These are phyloP conservation scores for Hippocampus abdominalis DNA, from an alignment of 2,113 vertebrate genomes.

Conservation along the genomic window DNA sequence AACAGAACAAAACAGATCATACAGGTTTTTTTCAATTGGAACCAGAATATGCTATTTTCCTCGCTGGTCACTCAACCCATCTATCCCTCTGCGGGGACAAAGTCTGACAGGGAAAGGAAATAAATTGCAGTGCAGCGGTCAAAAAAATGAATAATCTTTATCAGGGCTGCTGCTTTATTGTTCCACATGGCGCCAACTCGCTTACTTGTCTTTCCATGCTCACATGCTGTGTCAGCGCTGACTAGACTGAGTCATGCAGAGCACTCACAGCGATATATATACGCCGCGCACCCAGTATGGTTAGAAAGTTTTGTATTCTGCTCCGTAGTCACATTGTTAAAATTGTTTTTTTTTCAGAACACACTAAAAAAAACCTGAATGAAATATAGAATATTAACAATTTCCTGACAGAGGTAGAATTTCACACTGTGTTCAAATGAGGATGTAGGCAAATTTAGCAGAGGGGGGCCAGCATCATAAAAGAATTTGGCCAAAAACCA, in stretches of 20 bases:
- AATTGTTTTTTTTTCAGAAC: neutral
- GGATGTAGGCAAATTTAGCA: neutral
- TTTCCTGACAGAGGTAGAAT: neutral
- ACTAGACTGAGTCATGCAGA: constrained; percentile 29
- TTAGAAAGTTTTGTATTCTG: neutral
- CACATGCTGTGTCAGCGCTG: constrained; percentile 47
- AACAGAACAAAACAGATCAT: constrained; percentile 24
- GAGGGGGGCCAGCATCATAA: no score
- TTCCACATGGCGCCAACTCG: constrained; percentile 57
- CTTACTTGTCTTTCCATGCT: constrained; percentile 56
- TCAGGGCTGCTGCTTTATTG: constrained; percentile 50
- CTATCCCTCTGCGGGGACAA: constrained; percentile 62
- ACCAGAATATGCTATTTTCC: constrained; percentile 60
- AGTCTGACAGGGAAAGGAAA: constrained; percentile 71
- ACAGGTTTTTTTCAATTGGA: constrained; percentile 25
- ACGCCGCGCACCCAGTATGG: neutral
- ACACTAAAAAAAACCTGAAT: neutral
- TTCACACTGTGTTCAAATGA: neutral
- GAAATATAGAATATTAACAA: neutral
- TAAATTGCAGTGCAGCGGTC: constrained; percentile 51
- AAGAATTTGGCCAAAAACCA: no score
- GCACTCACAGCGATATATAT: neutral
- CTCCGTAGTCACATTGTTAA: neutral
- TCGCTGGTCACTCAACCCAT: constrained; percentile 58
- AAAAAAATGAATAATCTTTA: constrained; percentile 63